Percentiles rank a stretch among this genome's conserved stretches.
These are phyloP conservation scores for Netelia fuscicornis DNA, from an alignment of 2,888 invertebrate species.

Conservation along the genomic window DNA sequence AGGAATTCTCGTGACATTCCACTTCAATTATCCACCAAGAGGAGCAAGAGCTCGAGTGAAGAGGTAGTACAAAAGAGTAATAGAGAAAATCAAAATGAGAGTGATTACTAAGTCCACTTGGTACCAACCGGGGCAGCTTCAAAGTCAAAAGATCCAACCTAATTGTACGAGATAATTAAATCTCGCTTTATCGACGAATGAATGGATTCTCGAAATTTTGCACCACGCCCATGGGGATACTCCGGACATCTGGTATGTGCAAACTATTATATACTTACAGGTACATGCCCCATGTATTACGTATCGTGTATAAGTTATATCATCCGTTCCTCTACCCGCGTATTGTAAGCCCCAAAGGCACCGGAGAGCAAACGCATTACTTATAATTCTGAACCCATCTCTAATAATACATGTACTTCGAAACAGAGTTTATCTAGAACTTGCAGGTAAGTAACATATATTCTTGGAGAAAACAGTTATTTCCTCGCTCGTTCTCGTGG, in stretches of 20 bases:
- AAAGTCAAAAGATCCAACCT: slow-evolving; percentile 37
- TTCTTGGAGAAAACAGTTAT: slow-evolving; percentile 8
- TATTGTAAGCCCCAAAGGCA: background rate
- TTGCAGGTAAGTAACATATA: background rate
- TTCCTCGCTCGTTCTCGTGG: slow-evolving; percentile 13
- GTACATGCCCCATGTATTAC: background rate
- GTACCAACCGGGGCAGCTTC: slow-evolving; percentile 16
- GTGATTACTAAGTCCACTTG: slow-evolving; percentile 19
- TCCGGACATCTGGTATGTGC: background rate
- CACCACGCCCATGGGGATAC: background rate
- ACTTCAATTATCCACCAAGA: slow-evolving; percentile 45
- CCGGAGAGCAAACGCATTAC: background rate
- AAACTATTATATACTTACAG: background rate
- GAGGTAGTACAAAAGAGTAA: slow-evolving; percentile 1
- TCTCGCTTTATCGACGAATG: background rate
- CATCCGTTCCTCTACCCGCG: background rate
- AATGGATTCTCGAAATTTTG: slow-evolving; percentile 11
- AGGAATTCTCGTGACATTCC: slow-evolving; percentile 31
- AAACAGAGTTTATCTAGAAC: slow-evolving; percentile 14
- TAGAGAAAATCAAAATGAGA: slow-evolving; percentile 25
- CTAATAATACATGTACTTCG: background rate
- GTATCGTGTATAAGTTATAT: background rate
- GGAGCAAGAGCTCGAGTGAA: slow-evolving; percentile 10
- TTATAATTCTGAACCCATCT: background rate
- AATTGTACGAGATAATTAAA: slow-evolving; percentile 44